These are phyloP conservation scores for Clarias fuscus DNA, from an alignment of 2,797 vertebrate genomes.

Conservation along the genomic window DNA sequence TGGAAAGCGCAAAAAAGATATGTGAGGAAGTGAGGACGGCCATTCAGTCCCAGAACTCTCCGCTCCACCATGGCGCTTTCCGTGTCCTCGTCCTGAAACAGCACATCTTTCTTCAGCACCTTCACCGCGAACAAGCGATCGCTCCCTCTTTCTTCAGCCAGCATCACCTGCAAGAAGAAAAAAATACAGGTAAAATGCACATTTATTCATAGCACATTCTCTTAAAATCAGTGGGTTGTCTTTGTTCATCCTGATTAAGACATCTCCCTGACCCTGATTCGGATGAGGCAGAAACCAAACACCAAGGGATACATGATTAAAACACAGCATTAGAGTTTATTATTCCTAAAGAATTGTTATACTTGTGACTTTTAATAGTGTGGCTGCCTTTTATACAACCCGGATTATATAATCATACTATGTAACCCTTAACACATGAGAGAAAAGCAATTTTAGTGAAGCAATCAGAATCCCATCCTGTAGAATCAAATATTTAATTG, in stretches of 20 bases:
- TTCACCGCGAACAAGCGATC: conserved; percentile 88
- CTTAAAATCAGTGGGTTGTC: background rate
- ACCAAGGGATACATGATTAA: background rate
- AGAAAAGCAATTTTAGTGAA: background rate
- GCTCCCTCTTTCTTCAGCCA: conserved; percentile 85
- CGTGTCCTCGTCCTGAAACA: conserved; percentile 91
- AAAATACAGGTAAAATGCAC: background rate
- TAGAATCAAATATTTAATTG: conserved; percentile 4
- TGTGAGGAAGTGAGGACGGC: conserved; percentile 88
- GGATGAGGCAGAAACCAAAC: background rate
- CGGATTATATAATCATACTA: background rate
- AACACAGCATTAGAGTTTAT: background rate
- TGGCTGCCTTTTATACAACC: background rate
- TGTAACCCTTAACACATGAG: background rate
- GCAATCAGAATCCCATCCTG: conserved; percentile 12
- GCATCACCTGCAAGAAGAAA: conserved; percentile 76
- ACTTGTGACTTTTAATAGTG: background rate
- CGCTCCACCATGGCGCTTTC: conserved; percentile 92
- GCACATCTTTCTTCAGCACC: conserved; percentile 91
- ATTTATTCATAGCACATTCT: background rate
- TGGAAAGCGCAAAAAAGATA: conserved; percentile 89
- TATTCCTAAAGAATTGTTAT: background rate
- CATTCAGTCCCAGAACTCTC: conserved; percentile 80
- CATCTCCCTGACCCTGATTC: background rate
- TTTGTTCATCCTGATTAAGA: conserved; percentile 2